Percentiles rank a stretch among this genome's conserved stretches.
Evolutionary conservation across 2,797 vertebrate species (phyloP).

Genomic region (Coccyzus lansbergi): DNA sequence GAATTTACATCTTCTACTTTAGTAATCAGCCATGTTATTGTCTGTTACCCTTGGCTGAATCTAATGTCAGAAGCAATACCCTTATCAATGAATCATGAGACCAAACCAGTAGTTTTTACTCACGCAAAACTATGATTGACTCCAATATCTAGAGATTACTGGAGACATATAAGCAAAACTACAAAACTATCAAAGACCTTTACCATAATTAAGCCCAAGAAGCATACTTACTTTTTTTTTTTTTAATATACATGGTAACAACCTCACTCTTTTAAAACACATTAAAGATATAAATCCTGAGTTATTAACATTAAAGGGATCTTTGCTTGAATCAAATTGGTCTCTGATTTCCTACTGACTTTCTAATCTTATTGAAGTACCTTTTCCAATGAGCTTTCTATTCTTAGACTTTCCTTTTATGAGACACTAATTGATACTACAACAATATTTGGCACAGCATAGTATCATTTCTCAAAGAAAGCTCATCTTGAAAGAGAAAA

Average conservation of each 20-base stretch:
- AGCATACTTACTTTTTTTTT: background rate
- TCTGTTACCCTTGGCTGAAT: constrained; percentile 77
- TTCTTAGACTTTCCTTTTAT: background rate
- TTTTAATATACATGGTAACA: background rate
- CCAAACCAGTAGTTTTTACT: constrained; percentile 17
- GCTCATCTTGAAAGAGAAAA: background rate
- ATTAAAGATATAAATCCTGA: constrained; percentile 16
- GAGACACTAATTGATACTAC: background rate
- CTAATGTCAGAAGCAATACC: constrained; percentile 77
- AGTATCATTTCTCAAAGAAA: background rate
- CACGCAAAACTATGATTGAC: background rate
- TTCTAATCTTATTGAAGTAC: constrained; percentile 38
- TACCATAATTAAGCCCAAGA: background rate
- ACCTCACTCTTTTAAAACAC: background rate
- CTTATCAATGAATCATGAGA: constrained; percentile 68
- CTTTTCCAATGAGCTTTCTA: constrained; percentile 31
- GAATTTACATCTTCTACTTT: constrained; percentile 77
- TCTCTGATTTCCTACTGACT: background rate
- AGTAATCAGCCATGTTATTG: constrained; percentile 81
- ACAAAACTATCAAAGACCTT: background rate
- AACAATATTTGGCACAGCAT: background rate
- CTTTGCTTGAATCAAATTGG: background rate
- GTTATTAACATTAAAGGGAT: background rate
- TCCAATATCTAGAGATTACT: background rate
- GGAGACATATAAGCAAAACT: background rate